Evolutionary conservation across 2,113 vertebrate species (phyloP), one percentile per base, ranked within the genome.

Genomic region (Epinephelus cyanopodus): DNA sequence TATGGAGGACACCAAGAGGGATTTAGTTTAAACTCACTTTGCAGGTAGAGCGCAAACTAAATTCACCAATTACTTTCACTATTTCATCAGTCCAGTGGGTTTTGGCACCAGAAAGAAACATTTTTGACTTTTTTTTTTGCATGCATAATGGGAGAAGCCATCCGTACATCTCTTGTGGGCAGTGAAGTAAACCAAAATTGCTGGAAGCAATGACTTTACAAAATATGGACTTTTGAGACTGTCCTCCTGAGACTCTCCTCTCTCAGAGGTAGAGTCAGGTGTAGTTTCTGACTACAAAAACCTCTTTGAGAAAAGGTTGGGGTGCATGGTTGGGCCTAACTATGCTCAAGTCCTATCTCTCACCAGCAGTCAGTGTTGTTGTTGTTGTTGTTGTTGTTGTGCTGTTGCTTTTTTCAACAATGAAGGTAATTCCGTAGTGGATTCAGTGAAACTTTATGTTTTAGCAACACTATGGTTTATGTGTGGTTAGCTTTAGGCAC

Each of bases 241-340:
- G 42, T 39, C 47, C 47, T 74, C 4, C 27, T 3, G 53, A 42
- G 10, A 39, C 47, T 42, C 54, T 21, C 25, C 25, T 45, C 37
- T 45, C 47, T 62, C 8, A 12, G 50, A 7, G 1, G 21, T 5
- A 25, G 23, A 68, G 53, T 37, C 74, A 74, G 48, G 33, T 6
- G 0, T 27, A 10, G 48, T 74, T 77, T 47, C 7, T 52, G 17
- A 14, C 45, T 37, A 8, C 17, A 0, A 56, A 52, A 42, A 66
- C 6, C 1, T 60, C 18, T 63, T 6, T 13, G 19, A 56, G 54
- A 57, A 85, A 83, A 71, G 61, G 50, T 85, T 56, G 50, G 15
- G 8, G 2, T 5, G 71, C 54, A 47, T 19, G 47, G 27, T 54
- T 25, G n/a, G 37, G 1, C 33, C 23, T 4, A 52, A 25, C 15